Conservation (phyloP, 2,888 invertebrate genomes). For the Aleiodes leptofemur region DNA sequence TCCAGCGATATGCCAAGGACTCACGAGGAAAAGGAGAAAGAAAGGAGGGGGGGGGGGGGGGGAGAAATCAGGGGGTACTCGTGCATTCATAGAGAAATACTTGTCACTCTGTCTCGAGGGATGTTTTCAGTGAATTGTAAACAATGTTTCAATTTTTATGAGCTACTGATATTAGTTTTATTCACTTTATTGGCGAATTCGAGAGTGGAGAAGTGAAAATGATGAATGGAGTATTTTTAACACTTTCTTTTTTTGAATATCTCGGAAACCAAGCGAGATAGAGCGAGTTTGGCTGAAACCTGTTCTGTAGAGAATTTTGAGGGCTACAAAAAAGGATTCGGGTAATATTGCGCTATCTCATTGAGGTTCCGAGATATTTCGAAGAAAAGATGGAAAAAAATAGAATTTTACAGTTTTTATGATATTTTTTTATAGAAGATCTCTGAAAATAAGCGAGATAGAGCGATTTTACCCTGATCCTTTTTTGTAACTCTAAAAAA, state of each 20-base stretch:
- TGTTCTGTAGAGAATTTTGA: no score
- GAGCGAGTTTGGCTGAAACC: no score
- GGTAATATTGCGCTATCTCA: no score
- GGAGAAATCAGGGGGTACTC: constrained; percentile 21
- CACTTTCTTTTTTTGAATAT: neutral
- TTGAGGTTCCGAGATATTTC: no score
- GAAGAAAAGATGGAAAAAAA: neutral
- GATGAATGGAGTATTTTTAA: neutral
- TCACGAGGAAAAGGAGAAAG: constrained; percentile 52
- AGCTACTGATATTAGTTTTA: constrained; percentile 15
- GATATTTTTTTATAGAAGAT: no score
- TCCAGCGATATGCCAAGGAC: constrained; percentile 59
- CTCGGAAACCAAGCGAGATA: neutral
- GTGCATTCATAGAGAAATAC: constrained; percentile 37
- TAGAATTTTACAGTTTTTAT: neutral
- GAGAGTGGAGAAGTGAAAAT: neutral
- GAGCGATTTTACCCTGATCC: no score
- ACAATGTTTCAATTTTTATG: constrained; percentile 34
- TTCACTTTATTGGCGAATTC: neutral
- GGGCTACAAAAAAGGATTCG: no score
- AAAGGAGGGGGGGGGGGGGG: neutral
- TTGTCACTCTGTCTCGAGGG: constrained; percentile 38
- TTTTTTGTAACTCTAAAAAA: no score
- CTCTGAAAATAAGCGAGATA: no score
- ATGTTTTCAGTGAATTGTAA: constrained; percentile 40